Percentiles rank a stretch among this genome's conserved stretches.
phyloP scores from a whole-genome alignment of 2,113 vertebrate genomes.

The Maccullochella peelii region DNA sequence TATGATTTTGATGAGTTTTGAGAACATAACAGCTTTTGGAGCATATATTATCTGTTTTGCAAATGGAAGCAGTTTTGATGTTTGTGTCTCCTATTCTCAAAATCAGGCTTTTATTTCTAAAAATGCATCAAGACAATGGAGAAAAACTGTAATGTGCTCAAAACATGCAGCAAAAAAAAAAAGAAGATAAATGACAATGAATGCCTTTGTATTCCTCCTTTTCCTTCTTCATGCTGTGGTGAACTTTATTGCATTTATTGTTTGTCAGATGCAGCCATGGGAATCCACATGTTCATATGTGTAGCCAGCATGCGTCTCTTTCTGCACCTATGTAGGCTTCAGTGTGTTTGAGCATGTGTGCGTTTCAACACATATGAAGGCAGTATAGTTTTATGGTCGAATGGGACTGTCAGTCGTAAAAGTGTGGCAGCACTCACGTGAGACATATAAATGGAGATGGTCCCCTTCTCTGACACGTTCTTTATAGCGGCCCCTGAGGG shows the following conservation, averaged over 20 bases:
- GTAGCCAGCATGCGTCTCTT: neutral
- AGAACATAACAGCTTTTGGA: neutral
- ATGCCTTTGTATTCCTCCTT: neutral
- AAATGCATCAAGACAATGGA: neutral
- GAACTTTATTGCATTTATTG: slow-evolving; percentile 32
- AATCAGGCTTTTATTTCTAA: neutral
- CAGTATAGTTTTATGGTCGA: slow-evolving; percentile 66
- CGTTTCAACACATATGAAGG: slow-evolving; percentile 40
- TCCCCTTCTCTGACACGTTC: slow-evolving; percentile 60
- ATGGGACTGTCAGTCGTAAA: slow-evolving; percentile 65
- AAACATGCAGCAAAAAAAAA: neutral
- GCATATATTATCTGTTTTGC: neutral
- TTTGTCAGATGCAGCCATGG: neutral
- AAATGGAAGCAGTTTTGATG: neutral
- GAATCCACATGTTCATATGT: slow-evolving; percentile 6
- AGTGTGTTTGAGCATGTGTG: slow-evolving; percentile 6
- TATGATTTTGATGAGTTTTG: neutral
- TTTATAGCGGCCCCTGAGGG: slow-evolving; percentile 63
- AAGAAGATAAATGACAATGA: neutral
- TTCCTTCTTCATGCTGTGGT: slow-evolving; percentile 22
- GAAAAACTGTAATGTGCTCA: neutral
- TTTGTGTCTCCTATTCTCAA: neutral
- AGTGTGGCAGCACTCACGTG: slow-evolving; percentile 64
- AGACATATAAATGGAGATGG: slow-evolving; percentile 73
- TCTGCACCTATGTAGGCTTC: slow-evolving; percentile 10